Percentiles rank a stretch among this genome's conserved stretches.
Evolutionary conservation across 2,797 vertebrate genomes (phyloP).

Genomic region (Xiphorhynchus erythropygius): DNA sequence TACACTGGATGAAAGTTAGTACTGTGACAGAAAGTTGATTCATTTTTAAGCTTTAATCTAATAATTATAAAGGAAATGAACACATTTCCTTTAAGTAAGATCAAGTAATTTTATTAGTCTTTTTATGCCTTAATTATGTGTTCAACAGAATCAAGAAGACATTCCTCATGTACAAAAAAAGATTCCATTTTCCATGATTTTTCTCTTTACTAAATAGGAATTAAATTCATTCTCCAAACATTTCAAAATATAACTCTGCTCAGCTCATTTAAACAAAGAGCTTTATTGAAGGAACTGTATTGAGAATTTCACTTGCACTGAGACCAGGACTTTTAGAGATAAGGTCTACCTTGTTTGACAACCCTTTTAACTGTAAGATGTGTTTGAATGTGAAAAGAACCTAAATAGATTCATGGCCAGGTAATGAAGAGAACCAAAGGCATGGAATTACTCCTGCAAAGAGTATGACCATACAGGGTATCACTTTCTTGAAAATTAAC

Average conservation of each 20-base stretch:
- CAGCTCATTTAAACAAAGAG: background rate
- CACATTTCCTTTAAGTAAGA: background rate
- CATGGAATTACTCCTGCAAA: background rate
- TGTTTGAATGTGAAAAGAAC: background rate
- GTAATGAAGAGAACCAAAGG: background rate
- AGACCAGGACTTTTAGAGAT: background rate
- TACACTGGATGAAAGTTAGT: background rate
- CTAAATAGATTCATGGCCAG: background rate
- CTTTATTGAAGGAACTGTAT: background rate
- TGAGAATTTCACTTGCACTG: background rate
- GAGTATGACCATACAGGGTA: background rate
- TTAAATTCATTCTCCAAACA: background rate
- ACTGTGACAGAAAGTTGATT: background rate
- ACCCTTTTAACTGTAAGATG: background rate
- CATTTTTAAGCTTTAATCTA: background rate
- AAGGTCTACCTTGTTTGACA: background rate
- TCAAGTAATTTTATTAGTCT: background rate
- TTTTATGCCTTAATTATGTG: background rate
- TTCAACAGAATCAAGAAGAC: background rate
- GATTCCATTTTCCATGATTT: background rate
- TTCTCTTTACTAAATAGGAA: background rate
- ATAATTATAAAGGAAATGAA: background rate
- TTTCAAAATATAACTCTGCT: background rate
- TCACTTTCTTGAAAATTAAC: background rate
- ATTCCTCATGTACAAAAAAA: background rate